phyloP scores from a whole-genome alignment of 1,140 invertebrate genomes.

The Brachionus angularis region DNA sequence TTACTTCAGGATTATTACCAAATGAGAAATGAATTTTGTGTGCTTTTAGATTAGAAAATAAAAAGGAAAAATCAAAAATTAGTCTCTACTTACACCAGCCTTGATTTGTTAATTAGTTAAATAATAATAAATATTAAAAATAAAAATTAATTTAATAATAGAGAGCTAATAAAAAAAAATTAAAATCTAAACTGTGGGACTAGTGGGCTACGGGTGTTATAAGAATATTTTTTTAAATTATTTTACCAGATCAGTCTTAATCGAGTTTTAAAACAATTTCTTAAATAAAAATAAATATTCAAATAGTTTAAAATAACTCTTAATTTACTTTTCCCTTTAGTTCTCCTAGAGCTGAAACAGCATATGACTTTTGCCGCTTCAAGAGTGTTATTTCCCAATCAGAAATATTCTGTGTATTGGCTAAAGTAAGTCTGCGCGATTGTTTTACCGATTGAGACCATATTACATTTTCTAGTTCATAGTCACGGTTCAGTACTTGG shows the following conservation, averaged over 20 bases:
- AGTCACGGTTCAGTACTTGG: not conserved
- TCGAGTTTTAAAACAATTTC: not conserved
- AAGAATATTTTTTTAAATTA: not conserved
- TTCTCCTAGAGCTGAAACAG: conserved; percentile 18
- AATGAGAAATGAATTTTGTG: no score
- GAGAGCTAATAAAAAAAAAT: not conserved
- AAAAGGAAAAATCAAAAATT: no score
- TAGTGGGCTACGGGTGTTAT: not conserved
- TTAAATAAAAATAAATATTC: no score
- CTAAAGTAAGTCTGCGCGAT: conserved; percentile 27
- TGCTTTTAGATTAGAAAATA: conserved; percentile 31
- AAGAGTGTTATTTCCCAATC: conserved; percentile 39
- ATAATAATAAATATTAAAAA: not conserved
- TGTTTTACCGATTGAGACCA: conserved; percentile 40
- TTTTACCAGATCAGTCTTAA: not conserved
- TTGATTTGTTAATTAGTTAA: conserved; percentile 2
- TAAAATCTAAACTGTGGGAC: not conserved
- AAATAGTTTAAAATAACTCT: not conserved
- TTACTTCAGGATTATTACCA: conserved; percentile 47
- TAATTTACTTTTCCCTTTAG: conserved; percentile 32
- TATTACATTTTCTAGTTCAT: conserved; percentile 14
- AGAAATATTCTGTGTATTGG: conserved; percentile 19
- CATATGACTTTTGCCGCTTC: conserved; percentile 38
- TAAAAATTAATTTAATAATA: not conserved
- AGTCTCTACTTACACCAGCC: conserved; percentile 39